phyloP scores from a whole-genome alignment of 2,113 vertebrate genomes.

The Pithys albifrons region DNA sequence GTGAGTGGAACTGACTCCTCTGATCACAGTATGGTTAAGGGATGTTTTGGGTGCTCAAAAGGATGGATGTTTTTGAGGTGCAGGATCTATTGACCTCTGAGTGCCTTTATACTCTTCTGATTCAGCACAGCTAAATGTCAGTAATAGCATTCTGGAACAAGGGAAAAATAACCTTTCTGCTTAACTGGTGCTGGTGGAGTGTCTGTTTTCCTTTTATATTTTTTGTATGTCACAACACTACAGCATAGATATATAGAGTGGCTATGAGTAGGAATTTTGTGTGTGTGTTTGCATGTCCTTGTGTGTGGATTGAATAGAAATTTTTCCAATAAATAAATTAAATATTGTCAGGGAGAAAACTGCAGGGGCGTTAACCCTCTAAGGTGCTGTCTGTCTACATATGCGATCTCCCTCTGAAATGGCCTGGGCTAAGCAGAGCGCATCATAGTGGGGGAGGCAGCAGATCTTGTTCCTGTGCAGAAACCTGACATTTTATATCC shows the following conservation, averaged over 20 bases:
- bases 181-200: not conserved
- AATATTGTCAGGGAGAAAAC: not conserved
- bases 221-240: not conserved
- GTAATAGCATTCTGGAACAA: not conserved
- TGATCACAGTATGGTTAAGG: not conserved
- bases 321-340: not conserved
- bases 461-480: not conserved
- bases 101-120: not conserved
- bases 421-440: not conserved
- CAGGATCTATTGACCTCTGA: not conserved
- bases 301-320: not conserved
- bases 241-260: not conserved
- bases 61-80: not conserved
- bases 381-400: not conserved
- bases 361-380: not conserved
- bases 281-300: not conserved
- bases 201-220: not conserved
- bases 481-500: slow-evolving; percentile 13
- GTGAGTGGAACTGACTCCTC: not conserved
- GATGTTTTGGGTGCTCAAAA: not conserved
- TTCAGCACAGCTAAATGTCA: not conserved
- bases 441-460: not conserved
- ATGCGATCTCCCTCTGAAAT: not conserved
- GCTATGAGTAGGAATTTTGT: not conserved
- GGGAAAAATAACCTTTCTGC: not conserved